phyloP scores from a whole-genome alignment of 2,113 vertebrate genomes.

The Petromus typicus region DNA sequence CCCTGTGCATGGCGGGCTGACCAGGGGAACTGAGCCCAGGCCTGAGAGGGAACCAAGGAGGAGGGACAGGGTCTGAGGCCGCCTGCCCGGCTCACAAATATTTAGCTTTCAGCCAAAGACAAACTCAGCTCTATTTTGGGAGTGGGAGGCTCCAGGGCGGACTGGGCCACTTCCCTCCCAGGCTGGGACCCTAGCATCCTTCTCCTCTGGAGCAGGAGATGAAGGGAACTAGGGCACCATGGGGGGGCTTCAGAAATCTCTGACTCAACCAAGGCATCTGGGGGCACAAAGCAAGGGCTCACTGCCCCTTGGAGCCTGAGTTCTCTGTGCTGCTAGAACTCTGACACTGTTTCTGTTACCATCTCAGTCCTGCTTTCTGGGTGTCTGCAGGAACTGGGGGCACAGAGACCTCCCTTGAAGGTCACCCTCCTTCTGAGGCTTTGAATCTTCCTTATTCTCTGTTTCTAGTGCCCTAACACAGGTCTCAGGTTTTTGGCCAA shows the following conservation, averaged over 20 bases:
- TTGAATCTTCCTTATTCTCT: neutral
- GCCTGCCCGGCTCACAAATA: slow-evolving; percentile 84
- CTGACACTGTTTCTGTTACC: neutral
- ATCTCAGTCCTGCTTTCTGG: slow-evolving; percentile 20
- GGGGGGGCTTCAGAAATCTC: slow-evolving; percentile 38
- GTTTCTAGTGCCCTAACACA: neutral
- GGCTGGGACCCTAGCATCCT: slow-evolving; percentile 76
- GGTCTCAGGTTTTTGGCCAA: neutral
- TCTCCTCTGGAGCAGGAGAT: slow-evolving; percentile 8
- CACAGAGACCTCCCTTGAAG: neutral
- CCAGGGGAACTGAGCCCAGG: slow-evolving; percentile 74
- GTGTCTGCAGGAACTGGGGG: slow-evolving; percentile 2
- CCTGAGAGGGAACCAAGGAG: slow-evolving; percentile 77
- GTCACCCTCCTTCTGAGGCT: neutral
- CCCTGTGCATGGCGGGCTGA: slow-evolving; percentile 26
- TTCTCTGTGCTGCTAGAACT: neutral
- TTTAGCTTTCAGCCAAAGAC: slow-evolving; percentile 85
- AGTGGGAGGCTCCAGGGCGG: slow-evolving; percentile 81
- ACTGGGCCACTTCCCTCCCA: slow-evolving; percentile 76
- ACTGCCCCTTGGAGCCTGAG: neutral
- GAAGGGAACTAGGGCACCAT: neutral
- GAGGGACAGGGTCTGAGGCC: slow-evolving; percentile 83
- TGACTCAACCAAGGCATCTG: neutral
- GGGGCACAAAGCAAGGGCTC: neutral
- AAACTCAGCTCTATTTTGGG: slow-evolving; percentile 85